Evolutionary conservation across 2,888 invertebrate genomes (phyloP), one percentile per base, ranked within the genome.

Genomic region (Phorcus lineatus): DNA sequence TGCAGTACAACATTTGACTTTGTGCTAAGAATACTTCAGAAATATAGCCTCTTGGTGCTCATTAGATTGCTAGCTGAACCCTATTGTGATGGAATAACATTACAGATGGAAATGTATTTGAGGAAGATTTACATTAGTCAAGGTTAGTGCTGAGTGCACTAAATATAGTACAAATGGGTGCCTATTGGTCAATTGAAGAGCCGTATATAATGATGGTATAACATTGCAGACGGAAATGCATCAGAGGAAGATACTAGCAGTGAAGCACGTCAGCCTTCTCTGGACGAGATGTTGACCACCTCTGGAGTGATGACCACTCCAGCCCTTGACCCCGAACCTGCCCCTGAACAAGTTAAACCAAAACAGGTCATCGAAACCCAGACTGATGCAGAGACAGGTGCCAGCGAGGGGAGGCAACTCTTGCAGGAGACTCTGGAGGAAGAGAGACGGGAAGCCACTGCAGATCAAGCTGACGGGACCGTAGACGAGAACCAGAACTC

Each of bases 211-310:
- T 47, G 13, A 47, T 47, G 6, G 13, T 47, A 47, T 47, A 11
- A 1, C 47, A 6, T 6, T 70, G 2, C 70, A 70, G 70, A 70
- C 17, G 70, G 19, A n/a, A 70, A 70, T 70, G 19, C 36, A 36
- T 36, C 55, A n/a, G 76, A 76, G 31, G 55, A 31, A 17, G 36
- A 67, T n/a, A 28, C 3, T 11, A 28, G 28, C 19, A 54, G 31
- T 19, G 54, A 28, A 16, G 11, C 52, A 24, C 67, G 19, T n/a
- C 67, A 70, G 52, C 78, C 78, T 6, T 54, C 88, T n/a, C 86
- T 91, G 19, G 90, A 91, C 82, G 91, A 91, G 6, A 86, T 91
- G 36, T 82, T 91, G 80, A 86, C 86, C 11, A 81, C 89, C 2
- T 89, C 90, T 19, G 83, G 82, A 17, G 83, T 81, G 13, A 77